Conservation (phyloP, 1,140 invertebrate genomes). For the Potamilus streckersoni region DNA sequence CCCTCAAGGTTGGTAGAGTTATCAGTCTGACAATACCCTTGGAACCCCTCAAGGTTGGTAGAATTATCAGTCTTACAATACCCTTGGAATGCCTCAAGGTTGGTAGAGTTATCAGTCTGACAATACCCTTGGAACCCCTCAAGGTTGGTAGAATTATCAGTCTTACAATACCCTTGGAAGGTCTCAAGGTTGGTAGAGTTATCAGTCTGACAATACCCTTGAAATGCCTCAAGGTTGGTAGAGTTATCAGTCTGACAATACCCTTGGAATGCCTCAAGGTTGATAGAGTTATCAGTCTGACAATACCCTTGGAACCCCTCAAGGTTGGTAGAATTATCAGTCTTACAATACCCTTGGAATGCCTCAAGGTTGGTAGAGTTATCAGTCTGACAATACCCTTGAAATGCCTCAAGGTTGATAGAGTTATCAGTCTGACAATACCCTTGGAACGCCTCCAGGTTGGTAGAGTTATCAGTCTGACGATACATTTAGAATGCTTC, state of each 20-base stretch:
- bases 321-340: slow-evolving; percentile 20
- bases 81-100: slow-evolving; percentile 55
- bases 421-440: slow-evolving; percentile 74
- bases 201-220: too few species aligned
- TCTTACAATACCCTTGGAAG: slow-evolving; percentile 76
- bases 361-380: slow-evolving; percentile 27
- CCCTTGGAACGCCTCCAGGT: slow-evolving; percentile 55
- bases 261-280: slow-evolving; percentile 55
- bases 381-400: too few species aligned
- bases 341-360: slow-evolving; percentile 76
- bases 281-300: neutral
- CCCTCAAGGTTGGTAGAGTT: slow-evolving; percentile 27
- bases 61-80: slow-evolving; percentile 74
- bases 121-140: too few species aligned
- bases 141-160: slow-evolving; percentile 20
- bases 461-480: neutral
- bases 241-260: slow-evolving; percentile 74
- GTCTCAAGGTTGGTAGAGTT: slow-evolving; percentile 27
- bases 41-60: too few species aligned
- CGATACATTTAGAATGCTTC: too few species aligned
- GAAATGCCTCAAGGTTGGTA: too few species aligned
- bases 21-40: too few species aligned
- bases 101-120: neutral
- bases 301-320: too few species aligned
- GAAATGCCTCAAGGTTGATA: too few species aligned